Evolutionary conservation across 2,888 invertebrate species (phyloP), one percentile per base, ranked within the genome.

Genomic region (Idaea aversata): DNA sequence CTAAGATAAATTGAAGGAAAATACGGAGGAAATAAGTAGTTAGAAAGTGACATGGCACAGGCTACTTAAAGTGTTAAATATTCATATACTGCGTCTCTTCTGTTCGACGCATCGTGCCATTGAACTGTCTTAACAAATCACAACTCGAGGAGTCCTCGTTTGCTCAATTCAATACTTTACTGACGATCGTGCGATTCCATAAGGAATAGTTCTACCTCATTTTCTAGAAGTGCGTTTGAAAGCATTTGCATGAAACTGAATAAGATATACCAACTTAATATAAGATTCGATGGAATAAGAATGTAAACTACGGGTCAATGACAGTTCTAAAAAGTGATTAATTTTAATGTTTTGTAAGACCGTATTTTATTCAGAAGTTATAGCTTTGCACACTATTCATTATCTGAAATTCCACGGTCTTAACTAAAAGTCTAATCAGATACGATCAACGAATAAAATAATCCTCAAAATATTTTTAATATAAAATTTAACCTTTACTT

Each of bases 381-480:
- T 25, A 25, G 25, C 25, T 47, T 63, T 63, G 65, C 64, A 63
- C 59, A 60, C 61, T 65, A 59, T 62, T 47, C 47, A 47, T 47
- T 47, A 25, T 62, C 58, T 61, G 25, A 67, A 66, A 63, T 57
- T 65, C 63, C 61, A 65, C 68, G 70, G 68, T 68, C 64, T 61
- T 66, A 70, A 70, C 67, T 62, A 63, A 67, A 68, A 69, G 66
- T 71, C 63, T 71, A 65, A 38, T 35, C 15, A 34, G 70, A 65
- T 62, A 72, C 70, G 73, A 75, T 78, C 79, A 81, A 77, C 78
- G 78, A 81, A 84, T 75, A 76, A 68, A 74, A 76, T 77, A 78
- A 80, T 80, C 77, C 75, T 76, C 73, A 62, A 74, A 78, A 83
- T 86, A 88, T 87, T 87, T 47, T 88, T 88, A 81, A 79, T 86